Evolutionary conservation across 2,888 invertebrate species (phyloP).

Genomic region (Odontomyia ornata): DNA sequence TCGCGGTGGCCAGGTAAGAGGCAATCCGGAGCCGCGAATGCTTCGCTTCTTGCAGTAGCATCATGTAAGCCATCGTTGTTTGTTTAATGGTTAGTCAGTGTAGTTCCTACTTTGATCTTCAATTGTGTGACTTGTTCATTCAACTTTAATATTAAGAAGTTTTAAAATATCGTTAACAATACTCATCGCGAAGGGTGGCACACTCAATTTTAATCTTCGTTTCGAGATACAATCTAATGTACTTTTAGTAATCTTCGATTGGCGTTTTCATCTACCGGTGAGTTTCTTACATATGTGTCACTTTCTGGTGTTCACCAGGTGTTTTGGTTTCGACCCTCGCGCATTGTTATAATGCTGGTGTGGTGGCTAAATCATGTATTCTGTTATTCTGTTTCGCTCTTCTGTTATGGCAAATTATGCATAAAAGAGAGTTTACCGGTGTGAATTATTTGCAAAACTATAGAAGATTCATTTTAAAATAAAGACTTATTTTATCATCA

Average conservation of each 20-base stretch:
- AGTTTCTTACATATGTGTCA: slow-evolving; percentile 20
- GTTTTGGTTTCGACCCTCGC: slow-evolving; percentile 8
- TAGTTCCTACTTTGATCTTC: neutral
- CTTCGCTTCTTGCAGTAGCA: slow-evolving; percentile 29
- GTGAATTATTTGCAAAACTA: neutral
- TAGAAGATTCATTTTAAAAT: neutral
- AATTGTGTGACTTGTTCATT: too few species aligned
- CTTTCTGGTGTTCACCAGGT: neutral
- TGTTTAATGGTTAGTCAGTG: neutral
- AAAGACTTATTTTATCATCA: neutral
- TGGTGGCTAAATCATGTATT: neutral
- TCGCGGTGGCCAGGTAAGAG: slow-evolving; percentile 36
- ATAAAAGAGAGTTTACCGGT: neutral
- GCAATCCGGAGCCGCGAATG: slow-evolving; percentile 3
- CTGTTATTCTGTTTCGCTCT: slow-evolving; percentile 11
- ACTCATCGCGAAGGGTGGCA: neutral
- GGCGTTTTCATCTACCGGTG: slow-evolving; percentile 1
- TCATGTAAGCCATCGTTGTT: neutral
- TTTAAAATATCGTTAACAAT: too few species aligned
- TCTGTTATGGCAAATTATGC: neutral
- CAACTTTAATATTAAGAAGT: too few species aligned
- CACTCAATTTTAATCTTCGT: neutral
- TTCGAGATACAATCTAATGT: neutral
- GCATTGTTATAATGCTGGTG: neutral
- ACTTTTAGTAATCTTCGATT: neutral